Percentiles rank a stretch among this genome's conserved stretches.
These are phyloP conservation scores for Oryzias javanicus DNA, from an alignment of 2,113 vertebrate genomes.

Conservation along the genomic window DNA sequence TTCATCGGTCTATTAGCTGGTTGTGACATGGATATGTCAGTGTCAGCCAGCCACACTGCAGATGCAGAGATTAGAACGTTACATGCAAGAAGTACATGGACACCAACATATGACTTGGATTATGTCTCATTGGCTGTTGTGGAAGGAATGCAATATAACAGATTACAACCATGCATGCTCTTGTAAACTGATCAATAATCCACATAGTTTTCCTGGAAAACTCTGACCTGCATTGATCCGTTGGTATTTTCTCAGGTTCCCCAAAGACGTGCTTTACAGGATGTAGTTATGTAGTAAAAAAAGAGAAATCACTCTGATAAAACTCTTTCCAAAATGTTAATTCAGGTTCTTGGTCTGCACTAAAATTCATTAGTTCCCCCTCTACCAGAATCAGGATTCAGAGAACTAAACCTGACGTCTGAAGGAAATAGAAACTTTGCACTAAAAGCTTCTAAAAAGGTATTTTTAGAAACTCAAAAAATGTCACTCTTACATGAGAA, in stretches of 20 bases:
- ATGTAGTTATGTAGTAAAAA: no score
- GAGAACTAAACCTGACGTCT: no score
- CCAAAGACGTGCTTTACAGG: constrained; percentile 7
- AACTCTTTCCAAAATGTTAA: no score
- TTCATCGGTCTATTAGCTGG: background rate
- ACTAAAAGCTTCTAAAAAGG: no score
- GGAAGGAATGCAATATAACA: constrained; percentile 14
- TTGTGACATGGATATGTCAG: background rate
- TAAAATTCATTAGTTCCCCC: no score
- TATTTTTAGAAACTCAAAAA: no score
- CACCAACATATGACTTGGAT: constrained; percentile 17
- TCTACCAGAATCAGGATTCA: no score
- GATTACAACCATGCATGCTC: constrained; percentile 17
- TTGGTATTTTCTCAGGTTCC: constrained; percentile 31
- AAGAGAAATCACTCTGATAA: no score
- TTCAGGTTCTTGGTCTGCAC: no score
- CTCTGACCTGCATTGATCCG: constrained; percentile 46
- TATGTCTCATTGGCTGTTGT: constrained; percentile 17
- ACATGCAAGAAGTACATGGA: constrained; percentile 6
- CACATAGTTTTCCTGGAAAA: constrained; percentile 33
- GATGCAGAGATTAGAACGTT: constrained; percentile 1
- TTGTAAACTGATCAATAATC: constrained; percentile 43
- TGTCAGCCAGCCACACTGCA: background rate
- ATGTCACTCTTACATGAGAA: no score
- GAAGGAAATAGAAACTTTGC: no score